These are phyloP conservation scores for Acronicta leporina DNA, from an alignment of 2,888 invertebrate genomes.

Conservation along the genomic window DNA sequence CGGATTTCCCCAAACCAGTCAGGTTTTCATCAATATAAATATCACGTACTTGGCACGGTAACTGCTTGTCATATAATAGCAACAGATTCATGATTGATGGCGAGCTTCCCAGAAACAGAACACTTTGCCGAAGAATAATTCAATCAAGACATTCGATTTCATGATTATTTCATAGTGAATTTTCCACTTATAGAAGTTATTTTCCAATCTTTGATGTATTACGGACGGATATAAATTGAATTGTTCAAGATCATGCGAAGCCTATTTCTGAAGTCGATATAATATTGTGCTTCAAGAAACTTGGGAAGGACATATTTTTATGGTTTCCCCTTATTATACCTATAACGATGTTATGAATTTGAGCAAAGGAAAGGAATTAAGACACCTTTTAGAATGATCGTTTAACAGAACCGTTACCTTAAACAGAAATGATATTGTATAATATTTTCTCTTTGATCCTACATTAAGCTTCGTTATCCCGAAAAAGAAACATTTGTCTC, in stretches of 20 bases:
- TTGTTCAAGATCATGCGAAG: conserved; percentile 41
- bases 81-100: conserved; percentile 47
- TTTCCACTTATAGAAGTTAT: conserved; percentile 49
- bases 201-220: conserved; percentile 47
- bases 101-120: conserved; percentile 42
- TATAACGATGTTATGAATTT: conserved; percentile 1
- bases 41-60: conserved; percentile 43
- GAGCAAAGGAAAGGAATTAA: not conserved
- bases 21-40: conserved; percentile 45
- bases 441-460: conserved; percentile 12
- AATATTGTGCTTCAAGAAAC: conserved; percentile 9
- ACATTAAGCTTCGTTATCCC: conserved; percentile 8
- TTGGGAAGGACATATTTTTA: conserved; percentile 24
- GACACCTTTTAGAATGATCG: not conserved
- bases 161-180: conserved; percentile 55
- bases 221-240: conserved; percentile 31
- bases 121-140: conserved; percentile 45
- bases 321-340: conserved; percentile 20
- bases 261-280: conserved; percentile 37
- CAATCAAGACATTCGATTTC: conserved; percentile 52
- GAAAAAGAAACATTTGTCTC: conserved; percentile 2
- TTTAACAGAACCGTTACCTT: conserved; percentile 1
- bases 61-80: conserved; percentile 46
- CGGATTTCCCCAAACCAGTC: conserved; percentile 33
- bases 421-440: not conserved